A percentile compares a stretch with the other conserved stretches of the same genome.
Evolutionary conservation across 2,113 vertebrate genomes (phyloP).

Genomic region (Bambusicola thoracicus): DNA sequence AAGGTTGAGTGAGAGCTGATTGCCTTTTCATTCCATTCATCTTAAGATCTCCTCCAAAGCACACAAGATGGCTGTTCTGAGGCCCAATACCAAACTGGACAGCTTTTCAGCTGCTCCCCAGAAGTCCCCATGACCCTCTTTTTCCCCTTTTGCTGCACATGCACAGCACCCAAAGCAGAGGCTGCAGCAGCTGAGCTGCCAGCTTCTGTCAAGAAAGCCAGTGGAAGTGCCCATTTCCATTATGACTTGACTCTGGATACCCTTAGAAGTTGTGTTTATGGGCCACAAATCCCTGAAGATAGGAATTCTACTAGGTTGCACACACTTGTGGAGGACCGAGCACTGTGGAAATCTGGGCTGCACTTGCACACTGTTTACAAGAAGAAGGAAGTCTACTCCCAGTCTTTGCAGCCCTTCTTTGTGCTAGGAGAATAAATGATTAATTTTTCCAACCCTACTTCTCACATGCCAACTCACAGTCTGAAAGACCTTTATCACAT

Average conservation of each 20-base stretch:
- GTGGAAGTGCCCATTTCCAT: background rate
- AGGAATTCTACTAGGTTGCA: background rate
- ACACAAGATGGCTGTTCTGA: background rate
- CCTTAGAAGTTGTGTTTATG: background rate
- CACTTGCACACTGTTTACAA: background rate
- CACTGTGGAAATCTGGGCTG: background rate
- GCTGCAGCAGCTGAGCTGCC: background rate
- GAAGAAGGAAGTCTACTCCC: background rate
- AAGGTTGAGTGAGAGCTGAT: background rate
- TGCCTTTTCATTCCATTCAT: background rate
- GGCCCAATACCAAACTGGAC: background rate
- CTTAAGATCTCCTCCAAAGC: background rate
- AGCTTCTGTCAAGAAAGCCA: background rate
- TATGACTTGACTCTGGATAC: fast-evolving
- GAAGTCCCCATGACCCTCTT: background rate
- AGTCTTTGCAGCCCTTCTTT: background rate
- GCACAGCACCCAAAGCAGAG: fast-evolving
- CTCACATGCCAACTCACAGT: background rate
- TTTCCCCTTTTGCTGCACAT: fast-evolving
- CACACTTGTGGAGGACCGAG: background rate
- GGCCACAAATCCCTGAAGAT: background rate
- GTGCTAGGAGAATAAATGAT: background rate
- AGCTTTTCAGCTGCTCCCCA: background rate
- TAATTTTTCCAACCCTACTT: background rate
- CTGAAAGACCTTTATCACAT: background rate